These are phyloP conservation scores for Agriopis leucophaearia DNA, from an alignment of 2,888 invertebrate species.

Conservation along the genomic window DNA sequence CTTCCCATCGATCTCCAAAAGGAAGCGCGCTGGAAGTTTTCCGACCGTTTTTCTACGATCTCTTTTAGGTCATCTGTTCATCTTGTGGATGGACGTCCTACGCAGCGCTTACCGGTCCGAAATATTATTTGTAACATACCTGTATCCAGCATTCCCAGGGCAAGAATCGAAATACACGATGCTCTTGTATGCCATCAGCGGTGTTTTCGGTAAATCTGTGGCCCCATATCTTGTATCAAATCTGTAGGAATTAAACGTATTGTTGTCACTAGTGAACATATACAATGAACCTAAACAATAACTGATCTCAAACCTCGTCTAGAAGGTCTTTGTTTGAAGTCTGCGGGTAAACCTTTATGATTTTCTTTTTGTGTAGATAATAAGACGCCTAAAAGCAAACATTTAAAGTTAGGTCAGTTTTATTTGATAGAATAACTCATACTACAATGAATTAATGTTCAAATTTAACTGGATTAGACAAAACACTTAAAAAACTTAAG, in stretches of 20 bases:
- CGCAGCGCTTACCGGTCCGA: too few species aligned
- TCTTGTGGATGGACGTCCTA: too few species aligned
- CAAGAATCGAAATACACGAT: constrained; percentile 65
- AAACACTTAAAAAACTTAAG: background rate
- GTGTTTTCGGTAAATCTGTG: constrained; percentile 55
- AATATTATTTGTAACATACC: constrained; percentile 52
- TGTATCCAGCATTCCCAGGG: constrained; percentile 63
- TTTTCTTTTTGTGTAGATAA: constrained; percentile 21
- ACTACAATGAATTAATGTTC: background rate
- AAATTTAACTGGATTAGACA: background rate
- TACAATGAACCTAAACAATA: constrained; percentile 17
- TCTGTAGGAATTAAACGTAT: constrained; percentile 51
- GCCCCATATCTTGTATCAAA: constrained; percentile 59
- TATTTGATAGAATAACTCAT: background rate
- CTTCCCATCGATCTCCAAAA: too few species aligned
- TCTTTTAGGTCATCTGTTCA: too few species aligned
- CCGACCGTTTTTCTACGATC: too few species aligned
- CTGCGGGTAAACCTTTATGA: constrained; percentile 20
- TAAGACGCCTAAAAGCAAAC: constrained; percentile 4
- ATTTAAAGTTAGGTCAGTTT: background rate
- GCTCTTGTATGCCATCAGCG: constrained; percentile 61
- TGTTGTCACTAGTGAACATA: background rate
- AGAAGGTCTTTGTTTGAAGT: constrained; percentile 16
- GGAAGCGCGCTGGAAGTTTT: too few species aligned
- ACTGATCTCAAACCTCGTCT: constrained; percentile 9